Base-by-base conservation (phyloP, 2,113 vertebrate genomes). In the Bettongia penicillata region DNA sequence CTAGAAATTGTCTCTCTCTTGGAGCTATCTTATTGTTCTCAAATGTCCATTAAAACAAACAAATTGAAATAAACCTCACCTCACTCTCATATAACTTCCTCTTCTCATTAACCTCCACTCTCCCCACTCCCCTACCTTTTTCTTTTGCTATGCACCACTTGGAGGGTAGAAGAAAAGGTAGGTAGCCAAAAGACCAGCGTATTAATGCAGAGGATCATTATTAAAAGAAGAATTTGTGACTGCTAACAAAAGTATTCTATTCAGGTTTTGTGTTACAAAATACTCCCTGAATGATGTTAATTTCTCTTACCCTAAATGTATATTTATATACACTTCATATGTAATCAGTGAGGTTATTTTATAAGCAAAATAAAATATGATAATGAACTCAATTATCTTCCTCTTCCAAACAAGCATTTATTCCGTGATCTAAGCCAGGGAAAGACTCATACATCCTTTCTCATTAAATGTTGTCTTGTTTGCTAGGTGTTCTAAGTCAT, bases 31-130 rank as follows among this genome's bases (percentile, higher is more conserved):
- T 90, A 90, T 57, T 48, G 91, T 37, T 77, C 93, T 92, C 37
- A 16, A 94, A 48, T n/a, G 92, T 90, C 68, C 92, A 23, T 49
- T 91, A 95, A 95, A 91, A 11, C 7, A 94, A 91, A 96, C 22
- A 92, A 84, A 90, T 51, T 92, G 93, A 93, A 50, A 52, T 96
- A 43, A 95, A 91, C 51, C 92, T 43, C 95, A 91, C 53, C 23
- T 51, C 26, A 48, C 19, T 92, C 12, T 49, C 50, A 12, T 52
- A 92, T 91, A 24, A 14, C 48, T 95, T 93, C 91, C 43, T 92
- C 4, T 52, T 8, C 53, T 9, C 57, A 90, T 11, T 92, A 84
- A 50, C 84, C 51, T 94, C 23, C 48, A 48, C 48, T 93, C 2
- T 19, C 22, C 94, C 55, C 16, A 92, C 93, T 51, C 16, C 89